Evolutionary conservation across 1,140 invertebrate genomes (phyloP).

Genomic region (Bemisia tabaci): DNA sequence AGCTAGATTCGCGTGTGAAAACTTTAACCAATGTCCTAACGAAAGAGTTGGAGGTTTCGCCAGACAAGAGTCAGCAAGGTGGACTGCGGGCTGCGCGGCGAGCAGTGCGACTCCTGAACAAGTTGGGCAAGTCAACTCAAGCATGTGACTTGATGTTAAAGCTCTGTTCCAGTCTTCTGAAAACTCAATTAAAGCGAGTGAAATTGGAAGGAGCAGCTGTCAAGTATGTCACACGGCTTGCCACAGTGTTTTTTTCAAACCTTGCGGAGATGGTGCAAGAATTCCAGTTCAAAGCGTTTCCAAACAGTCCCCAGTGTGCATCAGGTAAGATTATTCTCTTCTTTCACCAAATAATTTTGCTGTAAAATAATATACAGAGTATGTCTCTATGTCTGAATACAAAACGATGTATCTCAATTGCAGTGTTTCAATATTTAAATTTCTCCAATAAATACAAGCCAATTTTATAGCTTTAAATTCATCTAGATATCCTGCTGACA

Average conservation of each 20-base stretch:
- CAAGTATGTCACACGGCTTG: conserved; percentile 59
- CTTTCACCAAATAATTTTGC: background rate
- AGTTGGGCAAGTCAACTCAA: conserved; percentile 60
- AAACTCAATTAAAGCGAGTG: conserved; percentile 67
- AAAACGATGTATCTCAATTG: too few relatives aligned
- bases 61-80: conserved; percentile 83
- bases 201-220: conserved; percentile 77
- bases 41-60: conserved; percentile 72
- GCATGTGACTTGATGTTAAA: conserved; percentile 76
- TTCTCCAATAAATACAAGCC: too few relatives aligned
- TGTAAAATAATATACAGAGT: too few relatives aligned
- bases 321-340: conserved; percentile 30
- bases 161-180: conserved; percentile 68
- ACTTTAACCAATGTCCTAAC: conserved; percentile 71
- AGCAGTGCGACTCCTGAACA: conserved; percentile 74
- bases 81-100: conserved; percentile 73
- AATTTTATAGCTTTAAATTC: too few relatives aligned
- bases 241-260: conserved; percentile 78
- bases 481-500: too few relatives aligned
- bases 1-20: conserved; percentile 60
- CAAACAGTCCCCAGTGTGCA: conserved; percentile 51
- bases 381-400: too few relatives aligned
- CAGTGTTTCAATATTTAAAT: too few relatives aligned
- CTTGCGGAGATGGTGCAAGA: conserved; percentile 75
- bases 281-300: conserved; percentile 62